Evolutionary conservation across 2,797 vertebrate species (phyloP).

Genomic region (Hemitrygon akajei): DNA sequence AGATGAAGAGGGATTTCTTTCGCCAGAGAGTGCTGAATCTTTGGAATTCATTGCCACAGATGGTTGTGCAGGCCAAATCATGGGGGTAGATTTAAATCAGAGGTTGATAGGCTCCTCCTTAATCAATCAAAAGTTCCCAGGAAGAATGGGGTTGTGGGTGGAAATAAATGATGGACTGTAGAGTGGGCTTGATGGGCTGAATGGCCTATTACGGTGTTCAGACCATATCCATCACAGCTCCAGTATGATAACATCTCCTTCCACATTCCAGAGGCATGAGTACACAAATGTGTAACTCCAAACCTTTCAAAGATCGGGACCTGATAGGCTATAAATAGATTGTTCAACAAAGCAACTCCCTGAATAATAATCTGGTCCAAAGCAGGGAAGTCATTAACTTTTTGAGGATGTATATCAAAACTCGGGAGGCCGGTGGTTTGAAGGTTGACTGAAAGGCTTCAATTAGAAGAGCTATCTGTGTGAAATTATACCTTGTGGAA

Average conservation of each 20-base stretch:
- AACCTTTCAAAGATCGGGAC: not conserved
- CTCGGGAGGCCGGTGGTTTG: not conserved
- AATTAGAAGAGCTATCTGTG: not conserved
- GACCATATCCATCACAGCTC: not conserved
- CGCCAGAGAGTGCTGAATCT: no score
- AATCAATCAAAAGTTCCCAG: no score
- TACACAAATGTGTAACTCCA: not conserved
- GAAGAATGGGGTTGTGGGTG: no score
- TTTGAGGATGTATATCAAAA: not conserved
- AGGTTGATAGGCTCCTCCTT: no score
- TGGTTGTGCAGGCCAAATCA: no score
- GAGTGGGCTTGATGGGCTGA: no score
- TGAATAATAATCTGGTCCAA: not conserved
- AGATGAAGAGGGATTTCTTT: no score
- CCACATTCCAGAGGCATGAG: not conserved
- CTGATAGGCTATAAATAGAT: not conserved
- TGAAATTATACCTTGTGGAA: not conserved
- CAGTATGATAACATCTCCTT: no score
- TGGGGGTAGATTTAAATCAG: no score
- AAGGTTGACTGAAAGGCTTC: slow-evolving; percentile 31
- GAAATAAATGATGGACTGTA: no score
- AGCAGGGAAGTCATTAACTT: slow-evolving; percentile 23
- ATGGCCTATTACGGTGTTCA: not conserved
- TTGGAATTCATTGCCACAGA: no score
- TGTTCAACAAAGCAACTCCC: not conserved